A percentile compares a stretch with the other conserved stretches of the same genome.
phyloP scores from a whole-genome alignment of 2,113 vertebrate genomes.

The Oplegnathus fasciatus region DNA sequence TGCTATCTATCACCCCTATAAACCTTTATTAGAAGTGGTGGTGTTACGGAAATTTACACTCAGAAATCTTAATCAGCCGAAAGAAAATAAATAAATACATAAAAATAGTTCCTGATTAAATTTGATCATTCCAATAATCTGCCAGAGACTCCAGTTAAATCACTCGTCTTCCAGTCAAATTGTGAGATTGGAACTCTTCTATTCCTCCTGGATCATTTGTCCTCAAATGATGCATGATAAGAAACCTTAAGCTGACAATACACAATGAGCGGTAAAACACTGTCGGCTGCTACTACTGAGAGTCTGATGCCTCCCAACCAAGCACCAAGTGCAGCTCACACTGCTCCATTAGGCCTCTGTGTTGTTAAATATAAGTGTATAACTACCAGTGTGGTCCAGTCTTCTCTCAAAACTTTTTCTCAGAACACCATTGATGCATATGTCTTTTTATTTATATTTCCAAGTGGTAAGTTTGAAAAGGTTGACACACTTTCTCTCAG shows the following conservation, averaged over 20 bases:
- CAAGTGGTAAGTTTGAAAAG: not conserved
- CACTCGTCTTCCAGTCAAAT: not conserved
- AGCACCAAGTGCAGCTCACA: not conserved
- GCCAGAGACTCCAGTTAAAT: conserved; percentile 10
- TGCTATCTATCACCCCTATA: not conserved
- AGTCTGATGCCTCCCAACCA: not conserved
- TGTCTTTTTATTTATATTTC: not conserved
- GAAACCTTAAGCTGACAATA: conserved; percentile 15
- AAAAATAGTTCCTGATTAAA: not conserved
- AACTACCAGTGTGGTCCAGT: not conserved
- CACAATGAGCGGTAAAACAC: conserved; percentile 11
- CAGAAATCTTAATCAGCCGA: not conserved
- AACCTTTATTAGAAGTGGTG: too few relatives aligned
- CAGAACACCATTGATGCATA: too few relatives aligned
- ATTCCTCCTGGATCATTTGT: conserved; percentile 20
- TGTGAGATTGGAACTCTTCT: not conserved
- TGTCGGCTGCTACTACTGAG: not conserved
- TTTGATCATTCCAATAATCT: not conserved
- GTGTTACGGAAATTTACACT: not conserved
- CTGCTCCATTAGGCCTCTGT: conserved; percentile 19
- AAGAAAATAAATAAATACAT: not conserved
- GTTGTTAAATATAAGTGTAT: not conserved
- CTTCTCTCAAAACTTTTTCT: not conserved
- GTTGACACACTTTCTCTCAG: not conserved
- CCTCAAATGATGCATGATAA: conserved; percentile 40